A percentile compares a stretch with the other conserved stretches of the same genome.
Conservation (phyloP, 53 echinoderm and acorn worm species). For the Paelopatides confundens region DNA sequence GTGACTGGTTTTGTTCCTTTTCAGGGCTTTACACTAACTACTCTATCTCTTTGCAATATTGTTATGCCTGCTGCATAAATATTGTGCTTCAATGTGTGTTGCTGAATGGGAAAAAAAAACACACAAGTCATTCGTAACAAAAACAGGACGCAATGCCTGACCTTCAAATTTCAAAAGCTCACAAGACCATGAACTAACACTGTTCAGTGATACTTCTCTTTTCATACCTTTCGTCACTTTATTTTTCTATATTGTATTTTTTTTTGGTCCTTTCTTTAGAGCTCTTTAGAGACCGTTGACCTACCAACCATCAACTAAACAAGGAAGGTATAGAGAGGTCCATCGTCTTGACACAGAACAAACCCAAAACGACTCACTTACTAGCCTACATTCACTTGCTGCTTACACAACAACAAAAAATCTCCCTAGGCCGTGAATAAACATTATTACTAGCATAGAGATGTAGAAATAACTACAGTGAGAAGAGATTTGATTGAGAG, state of each 20-base stretch:
- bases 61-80: conserved; percentile 49
- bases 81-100: conserved; percentile 41
- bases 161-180: conserved; percentile 44
- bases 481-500: conserved; percentile 15
- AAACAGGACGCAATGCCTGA: conserved; percentile 42
- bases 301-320: not conserved
- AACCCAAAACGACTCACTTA: conserved; percentile 9
- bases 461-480: conserved; percentile 43
- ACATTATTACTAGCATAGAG: conserved; percentile 48
- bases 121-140: conserved; percentile 49
- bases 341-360: not conserved
- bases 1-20: conserved; percentile 32
- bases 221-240: not conserved
- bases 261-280: not conserved
- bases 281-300: conserved; percentile 12
- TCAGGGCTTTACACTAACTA: not conserved
- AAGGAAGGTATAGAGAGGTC: not conserved
- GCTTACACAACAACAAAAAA: conserved; percentile 42
- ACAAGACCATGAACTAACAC: conserved; percentile 35
- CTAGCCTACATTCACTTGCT: conserved; percentile 45
- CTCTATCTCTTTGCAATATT: conserved; percentile 17
- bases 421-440: conserved; percentile 57
- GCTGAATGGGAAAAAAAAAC: conserved; percentile 22
- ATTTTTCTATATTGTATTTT: not conserved
- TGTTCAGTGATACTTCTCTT: not conserved